Percentiles rank a stretch among this genome's conserved stretches.
Evolutionary conservation across 2,797 vertebrate species (phyloP).

Genomic region (Furcifer pardalis): DNA sequence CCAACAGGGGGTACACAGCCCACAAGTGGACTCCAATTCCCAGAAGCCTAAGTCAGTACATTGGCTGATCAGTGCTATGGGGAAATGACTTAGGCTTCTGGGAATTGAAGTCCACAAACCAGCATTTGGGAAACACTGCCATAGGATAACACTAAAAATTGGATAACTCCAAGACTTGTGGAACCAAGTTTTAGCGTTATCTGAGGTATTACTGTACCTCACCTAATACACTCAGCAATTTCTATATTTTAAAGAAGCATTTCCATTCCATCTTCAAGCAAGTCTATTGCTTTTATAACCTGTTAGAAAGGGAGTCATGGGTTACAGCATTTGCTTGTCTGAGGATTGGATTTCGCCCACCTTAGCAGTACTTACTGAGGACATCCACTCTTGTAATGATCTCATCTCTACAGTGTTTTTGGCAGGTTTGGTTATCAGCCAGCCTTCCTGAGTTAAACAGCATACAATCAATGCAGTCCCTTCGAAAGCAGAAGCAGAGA

Average conservation of each 20-base stretch:
- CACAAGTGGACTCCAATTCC: no score
- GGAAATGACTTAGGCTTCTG: no score
- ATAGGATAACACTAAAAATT: no score
- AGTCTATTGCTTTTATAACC: neutral
- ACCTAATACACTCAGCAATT: neutral
- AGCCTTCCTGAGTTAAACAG: slow-evolving; percentile 88
- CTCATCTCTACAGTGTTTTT: slow-evolving; percentile 85
- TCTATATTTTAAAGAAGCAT: neutral
- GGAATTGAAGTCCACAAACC: no score
- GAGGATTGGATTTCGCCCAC: neutral
- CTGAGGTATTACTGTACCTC: no score
- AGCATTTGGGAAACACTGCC: no score
- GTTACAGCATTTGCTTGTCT: neutral
- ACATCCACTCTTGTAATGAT: slow-evolving; percentile 86
- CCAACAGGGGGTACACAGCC: no score
- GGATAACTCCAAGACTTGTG: no score
- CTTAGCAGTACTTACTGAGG: slow-evolving; percentile 80
- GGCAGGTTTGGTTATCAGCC: slow-evolving; percentile 94
- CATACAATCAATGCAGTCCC: slow-evolving; percentile 94
- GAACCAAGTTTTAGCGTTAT: no score
- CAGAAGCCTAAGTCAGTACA: no score
- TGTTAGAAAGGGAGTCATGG: neutral
- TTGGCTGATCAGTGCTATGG: no score
- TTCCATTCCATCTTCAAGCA: neutral
- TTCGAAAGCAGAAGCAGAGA: slow-evolving; percentile 62